Percentiles rank a stretch among this genome's conserved stretches.
phyloP scores from a whole-genome alignment of 2,113 vertebrate genomes.

The Circaetus gallicus region DNA sequence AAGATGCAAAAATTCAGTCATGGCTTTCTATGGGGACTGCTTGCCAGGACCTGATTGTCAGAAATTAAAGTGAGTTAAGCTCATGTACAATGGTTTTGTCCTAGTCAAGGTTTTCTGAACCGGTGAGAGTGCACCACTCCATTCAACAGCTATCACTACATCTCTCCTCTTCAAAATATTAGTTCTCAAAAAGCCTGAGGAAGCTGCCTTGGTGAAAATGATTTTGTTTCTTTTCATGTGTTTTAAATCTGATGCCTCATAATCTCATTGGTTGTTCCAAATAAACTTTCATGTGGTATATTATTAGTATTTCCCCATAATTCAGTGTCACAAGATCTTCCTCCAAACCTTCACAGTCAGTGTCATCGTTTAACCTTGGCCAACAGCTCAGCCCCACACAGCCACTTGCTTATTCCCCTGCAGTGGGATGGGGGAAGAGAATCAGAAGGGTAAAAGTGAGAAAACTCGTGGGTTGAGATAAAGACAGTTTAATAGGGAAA shows the following conservation, averaged over 20 bases:
- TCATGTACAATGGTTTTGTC: not conserved
- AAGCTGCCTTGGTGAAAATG: not conserved
- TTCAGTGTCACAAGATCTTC: not conserved
- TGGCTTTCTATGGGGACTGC: not conserved
- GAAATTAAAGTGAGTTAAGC: not conserved
- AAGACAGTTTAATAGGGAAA: not conserved
- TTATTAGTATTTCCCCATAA: not conserved
- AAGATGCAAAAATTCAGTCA: not conserved
- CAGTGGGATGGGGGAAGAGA: not conserved
- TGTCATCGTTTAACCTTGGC: not conserved
- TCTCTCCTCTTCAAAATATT: not conserved
- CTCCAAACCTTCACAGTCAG: not conserved
- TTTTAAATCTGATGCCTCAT: not conserved
- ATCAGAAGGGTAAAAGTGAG: not conserved
- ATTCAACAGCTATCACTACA: not conserved
- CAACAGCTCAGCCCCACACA: not conserved
- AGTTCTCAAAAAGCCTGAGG: not conserved
- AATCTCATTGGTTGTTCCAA: not conserved
- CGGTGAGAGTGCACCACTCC: not conserved
- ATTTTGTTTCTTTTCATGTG: not conserved
- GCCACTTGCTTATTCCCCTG: fast-evolving
- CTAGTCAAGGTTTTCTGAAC: not conserved
- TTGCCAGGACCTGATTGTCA: not conserved
- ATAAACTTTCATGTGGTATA: not conserved
- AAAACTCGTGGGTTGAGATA: not conserved